Evolutionary conservation across 2,888 invertebrate genomes (phyloP).

Genomic region (Fissipunctia ypsillon): DNA sequence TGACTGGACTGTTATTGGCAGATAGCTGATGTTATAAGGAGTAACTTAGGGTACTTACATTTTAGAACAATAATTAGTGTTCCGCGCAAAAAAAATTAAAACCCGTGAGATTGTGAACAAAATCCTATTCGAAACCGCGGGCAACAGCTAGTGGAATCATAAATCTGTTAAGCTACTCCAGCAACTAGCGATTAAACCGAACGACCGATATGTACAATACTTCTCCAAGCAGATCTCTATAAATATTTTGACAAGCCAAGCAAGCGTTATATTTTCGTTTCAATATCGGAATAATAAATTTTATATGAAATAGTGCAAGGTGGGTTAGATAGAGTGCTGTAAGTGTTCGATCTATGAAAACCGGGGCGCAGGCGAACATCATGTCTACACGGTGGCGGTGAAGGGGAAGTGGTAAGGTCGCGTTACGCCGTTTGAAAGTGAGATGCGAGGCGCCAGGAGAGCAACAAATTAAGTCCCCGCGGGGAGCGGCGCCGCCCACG

Average conservation of each 20-base stretch:
- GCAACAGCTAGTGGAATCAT: slow-evolving; percentile 13
- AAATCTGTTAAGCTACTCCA: slow-evolving; percentile 39
- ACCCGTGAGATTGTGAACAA: too few species aligned
- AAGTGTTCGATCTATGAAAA: slow-evolving; percentile 67
- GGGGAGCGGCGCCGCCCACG: slow-evolving; percentile 84
- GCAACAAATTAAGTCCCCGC: slow-evolving; percentile 90
- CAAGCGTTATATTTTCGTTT: slow-evolving; percentile 48
- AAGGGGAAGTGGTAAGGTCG: slow-evolving; percentile 88
- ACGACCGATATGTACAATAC: slow-evolving; percentile 30
- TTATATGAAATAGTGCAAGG: slow-evolving; percentile 50
- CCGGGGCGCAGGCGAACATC: slow-evolving; percentile 77
- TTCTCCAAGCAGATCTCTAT: slow-evolving; percentile 19
- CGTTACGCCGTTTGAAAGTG: slow-evolving; percentile 90
- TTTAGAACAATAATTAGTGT: too few species aligned
- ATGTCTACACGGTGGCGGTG: slow-evolving; percentile 79
- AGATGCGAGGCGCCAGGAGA: slow-evolving; percentile 90
- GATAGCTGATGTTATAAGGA: too few species aligned
- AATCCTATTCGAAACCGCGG: too few species aligned
- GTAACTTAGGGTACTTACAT: too few species aligned
- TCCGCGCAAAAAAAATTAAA: too few species aligned
- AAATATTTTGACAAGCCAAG: slow-evolving; percentile 45
- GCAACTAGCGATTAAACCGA: slow-evolving; percentile 18
- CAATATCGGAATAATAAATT: slow-evolving; percentile 61
- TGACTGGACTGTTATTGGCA: too few species aligned
- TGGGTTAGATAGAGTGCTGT: slow-evolving; percentile 57